Evolutionary conservation across 2,888 invertebrate genomes (phyloP), one percentile per base, ranked within the genome.

Genomic region (Petrophora chlorosata): DNA sequence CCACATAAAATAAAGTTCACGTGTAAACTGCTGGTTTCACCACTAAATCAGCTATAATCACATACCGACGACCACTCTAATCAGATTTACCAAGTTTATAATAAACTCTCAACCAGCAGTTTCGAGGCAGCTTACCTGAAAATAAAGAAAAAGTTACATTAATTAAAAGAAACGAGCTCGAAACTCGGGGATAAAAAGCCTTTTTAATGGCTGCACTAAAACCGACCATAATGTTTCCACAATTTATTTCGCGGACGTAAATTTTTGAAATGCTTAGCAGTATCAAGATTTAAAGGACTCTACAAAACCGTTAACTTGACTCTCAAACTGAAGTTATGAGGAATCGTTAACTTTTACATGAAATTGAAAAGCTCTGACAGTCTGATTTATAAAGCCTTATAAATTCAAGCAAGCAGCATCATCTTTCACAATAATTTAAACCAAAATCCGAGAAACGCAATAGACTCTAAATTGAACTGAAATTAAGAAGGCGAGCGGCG

Each of bases 81-180:
- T 56, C 56, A 57, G 55, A 56, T 55, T 43, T 46, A 52, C 55
- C 40, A 52, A 51, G 46, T 50, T 38, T 53, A 54, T 59, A 53
- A 48, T 47, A 15, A 41, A 45, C 43, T 49, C 35, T 55, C 17
- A 22, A 23, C 28, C 36, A 48, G 43, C 43, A 43, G 8, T 39
- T 43, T 17, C 10, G 23, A 32, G 43, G 17, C 42, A 39, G 59
- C 68, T 58, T 66, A 66, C 67, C 67, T 67, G 67, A 56, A 63
- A 57, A 60, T 44, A 61, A 61, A 51, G 50, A 61, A 57, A 57
- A 46, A 53, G 19, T 12, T n/a, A 40, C 42, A 59, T 66, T 66
- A 65, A 68, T 66, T 65, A 60, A 64, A 63, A 52, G 47, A 55
- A 58, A 58, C 52, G 36, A 56, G 56, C 40, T 51, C 60, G n/a